phyloP scores from a whole-genome alignment of 1,140 invertebrate genomes.

The Mycetomoellerius zeteki region DNA sequence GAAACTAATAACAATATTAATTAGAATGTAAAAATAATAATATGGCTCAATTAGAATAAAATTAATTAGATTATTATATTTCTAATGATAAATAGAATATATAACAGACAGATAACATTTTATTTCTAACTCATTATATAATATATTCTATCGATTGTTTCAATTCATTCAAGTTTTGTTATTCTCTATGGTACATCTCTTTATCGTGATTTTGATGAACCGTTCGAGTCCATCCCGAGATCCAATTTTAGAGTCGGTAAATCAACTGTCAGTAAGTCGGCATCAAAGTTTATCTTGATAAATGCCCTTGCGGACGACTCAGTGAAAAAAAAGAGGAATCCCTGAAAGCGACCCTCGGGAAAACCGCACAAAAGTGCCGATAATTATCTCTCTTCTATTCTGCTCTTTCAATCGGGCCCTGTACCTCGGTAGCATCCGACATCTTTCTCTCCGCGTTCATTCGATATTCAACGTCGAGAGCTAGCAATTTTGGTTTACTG shows the following conservation, averaged over 20 bases:
- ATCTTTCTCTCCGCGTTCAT: conserved; percentile 45
- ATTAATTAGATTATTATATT: conserved; percentile 20
- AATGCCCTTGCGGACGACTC: conserved; percentile 27
- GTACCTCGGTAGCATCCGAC: conserved; percentile 19
- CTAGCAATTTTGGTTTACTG: conserved; percentile 33
- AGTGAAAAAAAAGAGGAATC: neutral
- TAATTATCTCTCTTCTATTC: conserved; percentile 50
- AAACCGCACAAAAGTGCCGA: conserved; percentile 41
- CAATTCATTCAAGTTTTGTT: conserved; percentile 7
- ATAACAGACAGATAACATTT: neutral
- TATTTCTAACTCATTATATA: neutral
- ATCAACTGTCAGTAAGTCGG: conserved; percentile 54
- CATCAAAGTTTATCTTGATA: conserved; percentile 63
- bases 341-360: conserved; percentile 32
- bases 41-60: no score
- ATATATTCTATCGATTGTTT: conserved; percentile 1
- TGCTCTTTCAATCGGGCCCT: conserved; percentile 5
- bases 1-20: neutral
- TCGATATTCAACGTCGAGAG: conserved; percentile 27
- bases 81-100: neutral
- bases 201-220: conserved; percentile 34
- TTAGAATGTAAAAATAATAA: neutral
- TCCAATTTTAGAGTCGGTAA: conserved; percentile 60
- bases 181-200: conserved; percentile 19
- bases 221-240: conserved; percentile 30